Conservation (phyloP, 1,140 invertebrate genomes). For the Musca vetustissima region DNA sequence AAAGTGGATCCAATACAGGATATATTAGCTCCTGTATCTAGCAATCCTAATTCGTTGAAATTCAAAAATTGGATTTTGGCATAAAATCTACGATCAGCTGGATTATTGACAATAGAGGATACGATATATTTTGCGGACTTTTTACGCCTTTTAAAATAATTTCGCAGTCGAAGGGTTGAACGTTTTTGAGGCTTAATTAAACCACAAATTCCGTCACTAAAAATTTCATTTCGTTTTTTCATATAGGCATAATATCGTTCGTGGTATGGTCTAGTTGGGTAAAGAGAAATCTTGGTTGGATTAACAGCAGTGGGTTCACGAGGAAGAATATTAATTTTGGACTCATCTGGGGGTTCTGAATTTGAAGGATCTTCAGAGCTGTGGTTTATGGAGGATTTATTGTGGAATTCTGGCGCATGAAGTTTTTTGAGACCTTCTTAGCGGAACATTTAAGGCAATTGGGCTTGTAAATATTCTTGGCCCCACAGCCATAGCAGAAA, state of each 20-base stretch:
- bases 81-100: not conserved
- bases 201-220: not conserved
- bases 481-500: slow-evolving; percentile 12
- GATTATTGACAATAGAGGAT: not conserved
- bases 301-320: not conserved
- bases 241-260: not conserved
- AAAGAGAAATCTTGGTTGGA: not conserved
- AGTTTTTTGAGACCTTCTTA: not conserved
- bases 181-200: not conserved
- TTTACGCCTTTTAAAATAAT: not conserved
- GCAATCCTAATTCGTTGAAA: not conserved
- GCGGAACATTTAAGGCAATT: not conserved
- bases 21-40: not conserved
- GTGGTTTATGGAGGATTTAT: no score
- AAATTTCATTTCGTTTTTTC: not conserved
- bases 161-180: not conserved
- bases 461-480: slow-evolving; percentile 4
- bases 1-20: not conserved
- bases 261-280: not conserved
- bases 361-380: not conserved
- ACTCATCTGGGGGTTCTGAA: not conserved
- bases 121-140: not conserved
- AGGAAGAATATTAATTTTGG: not conserved
- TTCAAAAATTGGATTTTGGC: not conserved
- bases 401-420: no score